Percentiles rank a stretch among this genome's conserved stretches.
Evolutionary conservation across 2,797 vertebrate species (phyloP).

Genomic region (Pampus argenteus): DNA sequence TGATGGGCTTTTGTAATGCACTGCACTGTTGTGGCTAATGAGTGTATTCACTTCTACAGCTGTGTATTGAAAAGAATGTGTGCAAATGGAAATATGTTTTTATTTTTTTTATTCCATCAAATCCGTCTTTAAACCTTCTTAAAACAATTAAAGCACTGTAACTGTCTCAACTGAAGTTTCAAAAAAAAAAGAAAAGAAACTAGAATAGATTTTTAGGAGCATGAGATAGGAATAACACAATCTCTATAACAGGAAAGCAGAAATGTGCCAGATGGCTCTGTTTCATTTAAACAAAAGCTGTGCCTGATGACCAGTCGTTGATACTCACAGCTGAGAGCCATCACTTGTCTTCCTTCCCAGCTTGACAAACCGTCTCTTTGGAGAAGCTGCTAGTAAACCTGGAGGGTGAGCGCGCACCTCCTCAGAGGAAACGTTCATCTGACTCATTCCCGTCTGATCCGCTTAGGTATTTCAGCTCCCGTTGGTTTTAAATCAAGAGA

Average conservation of each 20-base stretch:
- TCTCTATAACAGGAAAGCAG: neutral
- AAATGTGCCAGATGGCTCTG: neutral
- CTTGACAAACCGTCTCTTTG: slow-evolving; percentile 77
- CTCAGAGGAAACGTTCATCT: slow-evolving; percentile 56
- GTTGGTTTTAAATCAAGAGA: neutral
- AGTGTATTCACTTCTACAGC: neutral
- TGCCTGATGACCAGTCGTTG: neutral
- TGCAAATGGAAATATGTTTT: neutral
- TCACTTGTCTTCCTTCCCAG: slow-evolving; percentile 82
- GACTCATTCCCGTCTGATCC: slow-evolving; percentile 52
- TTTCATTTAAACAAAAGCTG: neutral
- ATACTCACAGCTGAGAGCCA: slow-evolving; percentile 84
- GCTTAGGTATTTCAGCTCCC: neutral
- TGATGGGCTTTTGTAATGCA: neutral
- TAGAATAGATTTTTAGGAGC: neutral
- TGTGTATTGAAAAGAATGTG: neutral
- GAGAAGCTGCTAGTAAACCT: slow-evolving; percentile 64
- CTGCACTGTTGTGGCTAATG: neutral
- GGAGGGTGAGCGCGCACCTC: slow-evolving; percentile 69
- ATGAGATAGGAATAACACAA: neutral
- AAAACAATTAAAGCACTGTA: neutral
- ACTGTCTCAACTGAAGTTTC: neutral
- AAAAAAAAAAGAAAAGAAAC: neutral
- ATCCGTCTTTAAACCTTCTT: too few species aligned
- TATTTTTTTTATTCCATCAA: neutral